These are phyloP conservation scores for Tachina grossa DNA, from an alignment of 2,888 invertebrate species.

Conservation along the genomic window DNA sequence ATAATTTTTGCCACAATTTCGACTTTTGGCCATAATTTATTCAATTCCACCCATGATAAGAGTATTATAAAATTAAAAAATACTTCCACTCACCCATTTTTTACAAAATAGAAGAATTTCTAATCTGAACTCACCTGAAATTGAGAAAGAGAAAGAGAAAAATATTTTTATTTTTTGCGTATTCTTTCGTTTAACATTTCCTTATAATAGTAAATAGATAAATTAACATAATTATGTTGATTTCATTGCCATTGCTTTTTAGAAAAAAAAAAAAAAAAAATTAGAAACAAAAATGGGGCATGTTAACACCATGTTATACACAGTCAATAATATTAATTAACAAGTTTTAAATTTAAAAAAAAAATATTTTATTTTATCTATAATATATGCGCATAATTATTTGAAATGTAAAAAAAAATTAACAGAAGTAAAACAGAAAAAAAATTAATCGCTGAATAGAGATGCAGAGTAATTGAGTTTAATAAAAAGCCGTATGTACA, in stretches of 20 bases:
- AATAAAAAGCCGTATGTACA: no score
- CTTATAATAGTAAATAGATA: background rate
- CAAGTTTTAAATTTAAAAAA: constrained; percentile 22
- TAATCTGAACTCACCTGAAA: constrained; percentile 35
- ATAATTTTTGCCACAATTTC: no score
- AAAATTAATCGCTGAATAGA: constrained; percentile 1
- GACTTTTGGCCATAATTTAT: no score
- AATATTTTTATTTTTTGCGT: no score
- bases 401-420: constrained; percentile 9
- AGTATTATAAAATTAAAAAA: no score
- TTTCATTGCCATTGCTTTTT: constrained; percentile 30
- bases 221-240: constrained; percentile 42
- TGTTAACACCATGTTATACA: constrained; percentile 42
- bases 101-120: background rate
- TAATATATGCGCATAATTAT: constrained; percentile 55
- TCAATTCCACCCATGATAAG: no score
- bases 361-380: constrained; percentile 17
- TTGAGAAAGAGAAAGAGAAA: background rate
- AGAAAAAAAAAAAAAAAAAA: background rate
- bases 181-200: background rate
- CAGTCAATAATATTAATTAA: constrained; percentile 53
- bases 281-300: background rate
- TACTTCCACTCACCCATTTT: constrained; percentile 34
- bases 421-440: background rate
- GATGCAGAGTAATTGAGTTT: no score